Conservation (phyloP, 2,888 invertebrate genomes). For the Cremastinae sp. region DNA sequence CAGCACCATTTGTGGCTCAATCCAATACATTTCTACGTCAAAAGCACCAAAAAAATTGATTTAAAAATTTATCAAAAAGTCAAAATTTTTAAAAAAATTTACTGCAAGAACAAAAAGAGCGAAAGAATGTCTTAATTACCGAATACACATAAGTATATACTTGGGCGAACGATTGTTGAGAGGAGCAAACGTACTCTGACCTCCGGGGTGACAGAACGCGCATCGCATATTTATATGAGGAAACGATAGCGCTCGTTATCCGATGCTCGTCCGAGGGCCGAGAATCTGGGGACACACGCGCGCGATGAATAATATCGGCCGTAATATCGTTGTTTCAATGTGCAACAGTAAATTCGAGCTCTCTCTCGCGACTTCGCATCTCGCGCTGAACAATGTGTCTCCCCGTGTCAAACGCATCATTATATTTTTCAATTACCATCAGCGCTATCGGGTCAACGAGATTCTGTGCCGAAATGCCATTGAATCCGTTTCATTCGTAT, state of each 20-base stretch:
- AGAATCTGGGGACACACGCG: constrained; percentile 16
- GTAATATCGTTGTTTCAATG: constrained; percentile 1
- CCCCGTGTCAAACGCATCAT: constrained; percentile 36
- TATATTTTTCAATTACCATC: constrained; percentile 47
- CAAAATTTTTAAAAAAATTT: too few species aligned
- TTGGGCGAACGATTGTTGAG: constrained; percentile 14
- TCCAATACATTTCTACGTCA: too few species aligned
- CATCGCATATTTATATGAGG: constrained; percentile 77
- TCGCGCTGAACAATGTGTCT: constrained; percentile 8
- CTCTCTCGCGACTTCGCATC: constrained; percentile 18
- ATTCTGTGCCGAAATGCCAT: constrained; percentile 36
- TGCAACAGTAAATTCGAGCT: constrained; percentile 8
- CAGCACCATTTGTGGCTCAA: too few species aligned
- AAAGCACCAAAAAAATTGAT: too few species aligned
- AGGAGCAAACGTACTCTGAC: constrained; percentile 74
- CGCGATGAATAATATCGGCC: constrained; percentile 8
- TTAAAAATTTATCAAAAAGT: too few species aligned
- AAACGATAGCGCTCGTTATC: constrained; percentile 69
- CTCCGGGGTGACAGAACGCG: constrained; percentile 68
- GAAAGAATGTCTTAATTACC: constrained; percentile 38
- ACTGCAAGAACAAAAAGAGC: too few species aligned
- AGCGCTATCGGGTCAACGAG: constrained; percentile 31
- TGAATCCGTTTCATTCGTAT: constrained; percentile 25
- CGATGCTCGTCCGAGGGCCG: constrained; percentile 25
- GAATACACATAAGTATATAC: constrained; percentile 28